Evolutionary conservation across 2,888 invertebrate species (phyloP), one percentile per base, ranked within the genome.

Genomic region (Caenorhabditis sulstoni): DNA sequence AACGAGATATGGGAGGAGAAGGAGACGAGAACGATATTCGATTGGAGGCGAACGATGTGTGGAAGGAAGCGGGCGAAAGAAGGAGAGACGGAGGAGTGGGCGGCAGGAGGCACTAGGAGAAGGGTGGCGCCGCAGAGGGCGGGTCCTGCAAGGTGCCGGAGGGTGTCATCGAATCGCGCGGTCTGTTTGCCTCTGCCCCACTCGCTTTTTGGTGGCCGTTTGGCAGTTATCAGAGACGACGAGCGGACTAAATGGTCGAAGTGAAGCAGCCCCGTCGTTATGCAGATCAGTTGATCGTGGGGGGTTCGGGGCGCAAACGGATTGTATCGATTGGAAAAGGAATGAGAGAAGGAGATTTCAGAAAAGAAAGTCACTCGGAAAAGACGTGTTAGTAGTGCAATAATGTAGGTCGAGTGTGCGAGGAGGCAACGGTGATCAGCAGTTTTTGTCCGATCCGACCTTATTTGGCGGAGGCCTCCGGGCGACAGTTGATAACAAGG

Each of bases 381-480:
- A 44, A 12, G 58, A 41, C 20, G 12, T 47, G 49, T 49, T 29
- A 59, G 22, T 29, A 55, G 47, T 47, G 66, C 41, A 53, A 39
- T 16, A 52, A 65, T 58, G 66, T 59, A 66, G 66, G 66, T 66
- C 66, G 55, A 66, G 62, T 50, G 61, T 52, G 59, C 52, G 55
- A 39, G 29, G 29, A 29, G 29, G 29, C 29, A 7, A 39, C 45
- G 66, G 7, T 29, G 47, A 66, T 64, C 64, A 64, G 64, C 35
- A 53, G 55, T 52, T 52, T 65, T 52, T 53, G 12, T 53, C 52
- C 52, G 61, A 61, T 61, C 50, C 68, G 52, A 58, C 50, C 59
- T 58, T 52, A 29, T 59, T 44, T 66, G 47, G 35, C n/a, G 52
- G 29, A 29, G 20, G 35, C 22, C 35, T 45, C 29, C 22, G 16